phyloP scores from a whole-genome alignment of 2,797 vertebrate genomes.

The Myotis pilosus region DNA sequence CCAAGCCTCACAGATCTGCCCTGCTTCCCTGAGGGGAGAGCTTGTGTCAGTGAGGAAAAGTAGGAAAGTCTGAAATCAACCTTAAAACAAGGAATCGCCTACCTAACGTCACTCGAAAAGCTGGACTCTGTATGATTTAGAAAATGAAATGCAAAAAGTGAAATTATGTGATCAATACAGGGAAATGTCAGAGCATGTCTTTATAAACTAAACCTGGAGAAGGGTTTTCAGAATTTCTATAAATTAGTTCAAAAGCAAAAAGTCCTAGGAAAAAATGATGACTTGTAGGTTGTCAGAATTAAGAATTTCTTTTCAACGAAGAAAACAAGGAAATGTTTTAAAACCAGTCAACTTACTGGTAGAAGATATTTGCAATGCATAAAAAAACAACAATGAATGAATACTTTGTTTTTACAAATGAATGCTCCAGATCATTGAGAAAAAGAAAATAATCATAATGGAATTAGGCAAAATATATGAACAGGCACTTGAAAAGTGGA shows the following conservation, averaged over 20 bases:
- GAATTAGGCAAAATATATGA: background rate
- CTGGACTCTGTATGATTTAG: background rate
- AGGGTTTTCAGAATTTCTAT: background rate
- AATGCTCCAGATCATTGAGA: background rate
- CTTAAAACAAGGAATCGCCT: background rate
- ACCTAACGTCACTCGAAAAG: background rate
- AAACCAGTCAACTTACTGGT: background rate
- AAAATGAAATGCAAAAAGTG: background rate
- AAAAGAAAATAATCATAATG: background rate
- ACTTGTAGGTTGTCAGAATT: background rate
- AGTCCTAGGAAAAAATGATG: background rate
- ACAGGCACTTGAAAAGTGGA: background rate
- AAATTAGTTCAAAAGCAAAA: conserved; percentile 58
- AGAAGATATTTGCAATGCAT: background rate
- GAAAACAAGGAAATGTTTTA: background rate
- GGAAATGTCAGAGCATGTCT: background rate
- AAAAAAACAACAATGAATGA: background rate
- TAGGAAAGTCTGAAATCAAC: background rate
- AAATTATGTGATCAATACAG: conserved; percentile 44
- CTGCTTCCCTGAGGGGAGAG: background rate
- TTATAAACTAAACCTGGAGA: background rate
- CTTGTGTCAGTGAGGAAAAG: background rate
- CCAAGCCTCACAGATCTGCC: background rate
- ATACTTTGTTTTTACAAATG: background rate
- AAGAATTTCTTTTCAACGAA: conserved; percentile 1